phyloP scores from a whole-genome alignment of 1,140 invertebrate species.

The Pogonomyrmex barbatus region DNA sequence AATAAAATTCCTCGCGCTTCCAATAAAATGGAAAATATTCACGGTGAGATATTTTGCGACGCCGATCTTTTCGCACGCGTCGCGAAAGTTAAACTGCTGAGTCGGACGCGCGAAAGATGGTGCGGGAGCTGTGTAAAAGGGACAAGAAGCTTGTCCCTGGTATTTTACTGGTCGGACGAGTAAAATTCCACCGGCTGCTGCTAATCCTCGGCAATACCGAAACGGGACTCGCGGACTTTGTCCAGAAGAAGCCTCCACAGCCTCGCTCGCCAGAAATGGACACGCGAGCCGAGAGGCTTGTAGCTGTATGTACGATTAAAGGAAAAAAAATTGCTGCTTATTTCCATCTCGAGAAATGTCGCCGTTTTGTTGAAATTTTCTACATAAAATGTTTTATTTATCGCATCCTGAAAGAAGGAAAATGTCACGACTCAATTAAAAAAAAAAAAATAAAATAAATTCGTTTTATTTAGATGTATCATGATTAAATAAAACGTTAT shows the following conservation, averaged over 20 bases:
- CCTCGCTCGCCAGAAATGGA: slow-evolving; percentile 5
- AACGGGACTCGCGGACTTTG: slow-evolving; percentile 39
- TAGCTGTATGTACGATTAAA: slow-evolving; percentile 12
- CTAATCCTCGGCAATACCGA: slow-evolving; percentile 66
- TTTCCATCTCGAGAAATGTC: background rate
- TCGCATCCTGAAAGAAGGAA: background rate
- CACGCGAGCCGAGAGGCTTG: background rate
- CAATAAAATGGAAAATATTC: slow-evolving; percentile 20
- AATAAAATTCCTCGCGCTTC: slow-evolving; percentile 30
- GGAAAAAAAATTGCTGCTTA: background rate
- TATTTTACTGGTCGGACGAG: slow-evolving; percentile 66
- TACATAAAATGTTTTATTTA: background rate
- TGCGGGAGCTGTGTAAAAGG: slow-evolving; percentile 7
- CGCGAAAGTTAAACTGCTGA: slow-evolving; percentile 36
- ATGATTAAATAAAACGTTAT: background rate
- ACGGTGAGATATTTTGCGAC: slow-evolving; percentile 27
- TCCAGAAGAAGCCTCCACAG: slow-evolving; percentile 1
- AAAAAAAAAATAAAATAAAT: background rate
- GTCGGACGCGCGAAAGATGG: background rate
- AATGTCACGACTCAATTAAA: background rate
- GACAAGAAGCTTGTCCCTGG: slow-evolving; percentile 42
- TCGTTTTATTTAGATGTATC: background rate
- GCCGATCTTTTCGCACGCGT: background rate
- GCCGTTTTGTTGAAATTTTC: background rate
- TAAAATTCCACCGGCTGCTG: slow-evolving; percentile 65